Conservation (phyloP, 2,888 invertebrate genomes). For the Empis livida region DNA sequence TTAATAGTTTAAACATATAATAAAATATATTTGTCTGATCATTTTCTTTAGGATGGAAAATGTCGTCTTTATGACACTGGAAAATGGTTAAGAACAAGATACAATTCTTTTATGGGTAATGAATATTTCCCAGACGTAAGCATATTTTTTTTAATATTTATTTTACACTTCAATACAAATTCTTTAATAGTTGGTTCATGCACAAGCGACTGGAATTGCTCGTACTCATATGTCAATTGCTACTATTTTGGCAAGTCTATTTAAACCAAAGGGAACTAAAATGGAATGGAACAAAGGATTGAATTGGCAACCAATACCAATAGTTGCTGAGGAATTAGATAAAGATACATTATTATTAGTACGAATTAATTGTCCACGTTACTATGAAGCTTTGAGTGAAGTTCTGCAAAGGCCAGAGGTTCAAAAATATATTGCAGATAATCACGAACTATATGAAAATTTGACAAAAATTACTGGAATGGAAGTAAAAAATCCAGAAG, state of each 20-base stretch:
- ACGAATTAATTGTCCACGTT: slow-evolving; percentile 48
- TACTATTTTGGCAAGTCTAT: slow-evolving; percentile 56
- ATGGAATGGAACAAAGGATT: slow-evolving; percentile 47
- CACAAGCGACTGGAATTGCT: slow-evolving; percentile 59
- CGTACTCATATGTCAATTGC: slow-evolving; percentile 62
- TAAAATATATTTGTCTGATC: no score
- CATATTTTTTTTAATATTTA: no score
- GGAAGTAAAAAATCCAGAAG: slow-evolving; percentile 43
- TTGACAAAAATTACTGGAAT: slow-evolving; percentile 42
- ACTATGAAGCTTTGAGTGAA: slow-evolving; percentile 41
- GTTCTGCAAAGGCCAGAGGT: slow-evolving; percentile 34
- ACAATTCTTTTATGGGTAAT: slow-evolving; percentile 46
- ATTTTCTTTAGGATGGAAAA: slow-evolving; percentile 45
- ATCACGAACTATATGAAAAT: slow-evolving; percentile 39
- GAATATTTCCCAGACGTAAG: slow-evolving; percentile 42
- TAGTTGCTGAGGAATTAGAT: slow-evolving; percentile 50
- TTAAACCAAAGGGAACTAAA: slow-evolving; percentile 44
- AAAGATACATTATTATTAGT: slow-evolving; percentile 54
- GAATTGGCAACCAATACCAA: slow-evolving; percentile 67
- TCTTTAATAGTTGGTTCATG: slow-evolving; percentile 39
- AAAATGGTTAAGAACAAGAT: slow-evolving; percentile 49
- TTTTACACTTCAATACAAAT: background rate
- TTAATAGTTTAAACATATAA: background rate
- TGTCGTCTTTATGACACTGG: slow-evolving; percentile 50
- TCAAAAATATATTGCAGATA: slow-evolving; percentile 34